Conservation (phyloP, 2,888 invertebrate genomes). For the Habrosyne pyritoides region DNA sequence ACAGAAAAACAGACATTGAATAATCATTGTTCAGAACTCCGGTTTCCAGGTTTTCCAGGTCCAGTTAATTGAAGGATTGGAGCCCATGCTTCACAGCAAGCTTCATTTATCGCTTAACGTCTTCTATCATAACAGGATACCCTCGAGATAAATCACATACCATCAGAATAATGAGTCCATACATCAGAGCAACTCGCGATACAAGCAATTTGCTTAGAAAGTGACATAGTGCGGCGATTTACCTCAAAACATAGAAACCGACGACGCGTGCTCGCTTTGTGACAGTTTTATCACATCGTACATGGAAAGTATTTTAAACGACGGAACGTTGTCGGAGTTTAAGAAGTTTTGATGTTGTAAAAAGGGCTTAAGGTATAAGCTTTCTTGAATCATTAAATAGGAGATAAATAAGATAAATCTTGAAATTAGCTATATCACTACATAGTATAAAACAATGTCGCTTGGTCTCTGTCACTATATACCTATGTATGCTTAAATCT, state of each 20-base stretch:
- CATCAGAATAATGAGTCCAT: constrained; percentile 11
- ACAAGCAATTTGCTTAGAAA: constrained; percentile 29
- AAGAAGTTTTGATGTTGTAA: neutral
- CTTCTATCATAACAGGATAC: neutral
- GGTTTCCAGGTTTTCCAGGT: no score
- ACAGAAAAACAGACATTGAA: no score
- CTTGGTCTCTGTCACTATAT: no score
- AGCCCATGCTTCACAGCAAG: no score
- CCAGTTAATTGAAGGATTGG: no score
- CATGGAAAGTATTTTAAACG: neutral
- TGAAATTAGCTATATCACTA: no score
- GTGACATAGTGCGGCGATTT: constrained; percentile 24
- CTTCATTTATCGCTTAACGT: neutral
- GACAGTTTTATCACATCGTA: constrained; percentile 4
- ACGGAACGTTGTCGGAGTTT: neutral
- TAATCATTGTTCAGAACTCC: no score
- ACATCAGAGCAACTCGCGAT: constrained; percentile 7
- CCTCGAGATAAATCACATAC: neutral
- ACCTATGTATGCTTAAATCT: no score
- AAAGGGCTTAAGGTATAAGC: no score
- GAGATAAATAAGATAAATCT: no score
- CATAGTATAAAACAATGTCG: no score
- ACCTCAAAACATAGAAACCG: constrained; percentile 31
- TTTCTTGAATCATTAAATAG: no score
- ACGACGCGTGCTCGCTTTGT: constrained; percentile 6